Evolutionary conservation across 2,888 invertebrate genomes (phyloP).

Genomic region (Acheta domesticus): DNA sequence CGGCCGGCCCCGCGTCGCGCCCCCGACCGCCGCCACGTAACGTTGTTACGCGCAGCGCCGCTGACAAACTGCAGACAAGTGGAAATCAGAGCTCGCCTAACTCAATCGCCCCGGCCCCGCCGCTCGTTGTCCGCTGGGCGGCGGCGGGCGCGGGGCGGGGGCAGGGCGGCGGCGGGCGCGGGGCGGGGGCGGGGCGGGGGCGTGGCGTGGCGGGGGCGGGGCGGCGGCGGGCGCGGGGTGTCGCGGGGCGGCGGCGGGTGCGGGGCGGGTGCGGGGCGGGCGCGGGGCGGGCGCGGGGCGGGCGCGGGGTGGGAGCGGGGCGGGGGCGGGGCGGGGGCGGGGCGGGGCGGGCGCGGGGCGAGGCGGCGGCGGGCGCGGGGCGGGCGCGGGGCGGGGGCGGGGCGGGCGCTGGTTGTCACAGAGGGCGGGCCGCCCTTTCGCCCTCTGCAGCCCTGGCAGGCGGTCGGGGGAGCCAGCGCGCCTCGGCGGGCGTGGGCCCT

Average conservation of each 20-base stretch:
- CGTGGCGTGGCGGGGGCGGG: background rate
- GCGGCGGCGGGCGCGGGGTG: too few species aligned
- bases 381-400: background rate
- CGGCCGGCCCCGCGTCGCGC: background rate
- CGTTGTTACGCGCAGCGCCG: background rate
- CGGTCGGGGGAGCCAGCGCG: too few species aligned
- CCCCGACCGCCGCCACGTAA: too few species aligned
- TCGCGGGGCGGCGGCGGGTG: too few species aligned
- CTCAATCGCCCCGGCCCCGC: constrained; percentile 32
- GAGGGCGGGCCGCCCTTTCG: background rate
- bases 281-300: background rate
- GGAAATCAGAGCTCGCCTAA: constrained; percentile 35
- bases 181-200: background rate
- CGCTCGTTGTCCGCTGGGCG: background rate
- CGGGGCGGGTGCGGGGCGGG: background rate
- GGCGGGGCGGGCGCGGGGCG: background rate
- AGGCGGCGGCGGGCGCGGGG: background rate
- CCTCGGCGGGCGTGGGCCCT: too few species aligned
- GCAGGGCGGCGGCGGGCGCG: background rate
- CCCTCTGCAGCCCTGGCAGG: too few species aligned
- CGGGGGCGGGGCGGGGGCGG: too few species aligned
- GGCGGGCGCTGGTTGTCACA: too few species aligned
- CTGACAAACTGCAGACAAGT: constrained; percentile 30
- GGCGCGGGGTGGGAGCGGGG: background rate
- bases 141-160: background rate